phyloP scores from a whole-genome alignment of 2,888 invertebrate species.

The Timandra comae region DNA sequence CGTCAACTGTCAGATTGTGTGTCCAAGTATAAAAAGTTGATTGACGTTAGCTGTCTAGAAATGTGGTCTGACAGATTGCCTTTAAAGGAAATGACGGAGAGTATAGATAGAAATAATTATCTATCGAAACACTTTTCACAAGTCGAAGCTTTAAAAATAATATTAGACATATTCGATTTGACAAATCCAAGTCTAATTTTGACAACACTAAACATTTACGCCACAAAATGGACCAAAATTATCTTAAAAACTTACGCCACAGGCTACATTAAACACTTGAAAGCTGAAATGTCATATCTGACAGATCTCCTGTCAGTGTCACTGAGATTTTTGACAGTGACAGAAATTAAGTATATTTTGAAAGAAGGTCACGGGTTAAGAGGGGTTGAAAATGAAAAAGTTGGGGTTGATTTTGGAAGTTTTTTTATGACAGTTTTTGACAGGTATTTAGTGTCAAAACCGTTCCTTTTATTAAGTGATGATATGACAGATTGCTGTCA shows the following conservation, averaged over 20 bases:
- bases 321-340: conserved; percentile 20
- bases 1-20: conserved; percentile 22
- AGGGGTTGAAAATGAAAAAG: conserved; percentile 17
- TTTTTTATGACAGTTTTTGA: conserved; percentile 30
- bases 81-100: conserved; percentile 24
- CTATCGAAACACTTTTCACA: conserved; percentile 13
- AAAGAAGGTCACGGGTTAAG: conserved; percentile 17
- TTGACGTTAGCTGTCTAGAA: conserved; percentile 14
- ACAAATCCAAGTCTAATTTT: conserved; percentile 4
- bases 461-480: conserved; percentile 24
- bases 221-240: conserved; percentile 8
- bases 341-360: conserved; percentile 24
- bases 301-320: conserved; percentile 32
- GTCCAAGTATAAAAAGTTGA: conserved; percentile 14
- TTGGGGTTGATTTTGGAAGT: conserved; percentile 25
- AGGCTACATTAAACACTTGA: conserved; percentile 3
- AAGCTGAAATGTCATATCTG: conserved; percentile 20
- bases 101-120: conserved; percentile 24
- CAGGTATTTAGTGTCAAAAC: conserved; percentile 24
- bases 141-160: conserved; percentile 22
- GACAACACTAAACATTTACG: conserved; percentile 8
- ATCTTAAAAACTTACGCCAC: conserved; percentile 6
- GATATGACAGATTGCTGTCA: conserved; percentile 20
- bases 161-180: conserved; percentile 19
- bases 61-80: conserved; percentile 23